Conservation (phyloP, 2,113 vertebrate genomes). For the Ammodytes marinus region DNA sequence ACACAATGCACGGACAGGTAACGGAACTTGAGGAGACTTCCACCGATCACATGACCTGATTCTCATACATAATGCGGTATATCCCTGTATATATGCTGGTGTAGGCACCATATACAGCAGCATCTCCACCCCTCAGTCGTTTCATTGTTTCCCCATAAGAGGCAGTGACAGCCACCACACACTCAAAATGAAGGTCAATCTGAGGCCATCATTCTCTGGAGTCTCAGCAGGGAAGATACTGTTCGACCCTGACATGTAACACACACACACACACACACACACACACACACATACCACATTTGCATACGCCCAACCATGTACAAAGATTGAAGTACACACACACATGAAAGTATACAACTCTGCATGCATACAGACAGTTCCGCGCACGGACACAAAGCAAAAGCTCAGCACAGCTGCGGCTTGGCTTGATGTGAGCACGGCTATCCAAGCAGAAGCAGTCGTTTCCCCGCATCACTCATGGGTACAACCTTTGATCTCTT, state of each 20-base stretch:
- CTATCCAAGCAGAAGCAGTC: conserved; percentile 73
- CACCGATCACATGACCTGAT: background rate
- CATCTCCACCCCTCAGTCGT: conserved; percentile 1
- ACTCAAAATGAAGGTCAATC: conserved; percentile 55
- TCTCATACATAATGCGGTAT: background rate
- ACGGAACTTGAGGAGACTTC: background rate
- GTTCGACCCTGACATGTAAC: conserved; percentile 10
- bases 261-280: background rate
- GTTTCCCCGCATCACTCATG: conserved; percentile 63
- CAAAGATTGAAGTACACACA: background rate
- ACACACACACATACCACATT: background rate
- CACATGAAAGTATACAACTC: background rate
- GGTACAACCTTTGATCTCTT: conserved; percentile 65
- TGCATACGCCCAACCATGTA: background rate
- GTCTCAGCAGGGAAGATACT: conserved; percentile 24
- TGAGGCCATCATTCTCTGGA: conserved; percentile 44
- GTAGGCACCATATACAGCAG: background rate
- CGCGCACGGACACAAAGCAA: conserved; percentile 37
- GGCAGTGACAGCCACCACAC: conserved; percentile 34
- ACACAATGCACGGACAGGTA: too few species aligned
- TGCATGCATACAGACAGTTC: conserved; percentile 15
- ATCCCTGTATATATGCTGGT: background rate
- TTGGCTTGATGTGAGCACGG: conserved; percentile 59
- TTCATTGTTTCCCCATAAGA: conserved; percentile 33
- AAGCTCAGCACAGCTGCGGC: conserved; percentile 68